Conservation (phyloP, 2,113 vertebrate genomes). For the Corythaixoides concolor region DNA sequence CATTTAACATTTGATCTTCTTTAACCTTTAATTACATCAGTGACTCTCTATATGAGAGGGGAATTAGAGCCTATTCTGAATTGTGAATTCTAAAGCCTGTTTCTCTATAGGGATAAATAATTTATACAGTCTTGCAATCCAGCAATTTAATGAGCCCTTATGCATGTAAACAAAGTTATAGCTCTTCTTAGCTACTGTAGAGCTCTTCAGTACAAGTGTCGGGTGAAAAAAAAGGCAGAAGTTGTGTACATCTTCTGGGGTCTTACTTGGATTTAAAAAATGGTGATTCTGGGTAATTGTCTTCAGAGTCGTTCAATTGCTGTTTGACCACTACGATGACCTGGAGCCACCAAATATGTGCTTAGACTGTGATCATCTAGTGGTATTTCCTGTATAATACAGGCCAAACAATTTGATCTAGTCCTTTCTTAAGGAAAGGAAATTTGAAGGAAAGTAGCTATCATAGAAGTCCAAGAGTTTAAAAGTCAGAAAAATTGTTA, state of each 20-base stretch:
- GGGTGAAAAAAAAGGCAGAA: background rate
- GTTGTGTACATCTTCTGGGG: background rate
- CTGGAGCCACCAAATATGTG: background rate
- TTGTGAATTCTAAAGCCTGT: slow-evolving; percentile 21
- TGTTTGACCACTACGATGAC: background rate
- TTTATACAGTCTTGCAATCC: slow-evolving; percentile 33
- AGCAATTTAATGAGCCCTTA: slow-evolving; percentile 42
- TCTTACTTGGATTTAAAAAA: background rate
- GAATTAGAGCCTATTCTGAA: slow-evolving; percentile 31
- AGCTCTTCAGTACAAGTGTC: background rate
- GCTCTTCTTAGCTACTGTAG: background rate
- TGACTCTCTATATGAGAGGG: background rate
- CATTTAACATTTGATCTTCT: slow-evolving; percentile 35
- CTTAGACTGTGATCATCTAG: background rate
- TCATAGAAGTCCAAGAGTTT: background rate
- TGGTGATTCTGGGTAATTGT: background rate
- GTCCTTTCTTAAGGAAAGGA: background rate
- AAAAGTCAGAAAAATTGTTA: background rate
- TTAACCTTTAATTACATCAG: slow-evolving; percentile 61
- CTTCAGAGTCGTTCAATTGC: background rate
- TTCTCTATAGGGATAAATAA: slow-evolving; percentile 51
- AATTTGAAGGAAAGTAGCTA: background rate
- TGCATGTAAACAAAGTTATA: slow-evolving; percentile 39
- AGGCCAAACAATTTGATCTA: background rate
- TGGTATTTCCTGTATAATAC: background rate